Evolutionary conservation across 2,797 vertebrate species (phyloP).

Genomic region (Tragelaphus oryx): DNA sequence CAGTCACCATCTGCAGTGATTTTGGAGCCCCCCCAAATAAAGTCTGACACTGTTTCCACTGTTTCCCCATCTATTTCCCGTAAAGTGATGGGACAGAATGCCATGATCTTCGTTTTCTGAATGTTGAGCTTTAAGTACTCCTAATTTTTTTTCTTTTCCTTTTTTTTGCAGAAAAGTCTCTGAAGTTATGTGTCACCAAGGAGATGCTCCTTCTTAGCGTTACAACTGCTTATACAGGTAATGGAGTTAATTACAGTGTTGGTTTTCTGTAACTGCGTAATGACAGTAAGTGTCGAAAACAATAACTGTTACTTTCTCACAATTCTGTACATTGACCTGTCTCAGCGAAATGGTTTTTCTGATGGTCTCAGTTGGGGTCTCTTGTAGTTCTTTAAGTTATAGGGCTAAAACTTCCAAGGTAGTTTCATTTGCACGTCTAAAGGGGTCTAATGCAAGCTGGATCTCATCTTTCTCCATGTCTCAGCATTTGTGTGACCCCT

Average conservation of each 20-base stretch:
- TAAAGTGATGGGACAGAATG: no score
- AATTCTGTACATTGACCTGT: not conserved
- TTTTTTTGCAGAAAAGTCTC: conserved; percentile 85
- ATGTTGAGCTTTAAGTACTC: not conserved
- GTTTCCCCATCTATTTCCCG: no score
- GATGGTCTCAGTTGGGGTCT: not conserved
- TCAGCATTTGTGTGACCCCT: not conserved
- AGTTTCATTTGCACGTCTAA: not conserved
- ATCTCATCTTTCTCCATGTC: not conserved
- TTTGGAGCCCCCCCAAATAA: no score
- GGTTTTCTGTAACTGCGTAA: rapidly evolving
- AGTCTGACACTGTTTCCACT: no score
- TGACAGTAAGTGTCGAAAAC: not conserved
- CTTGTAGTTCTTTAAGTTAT: not conserved
- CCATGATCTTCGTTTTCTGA: no score
- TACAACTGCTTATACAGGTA: conserved; percentile 95
- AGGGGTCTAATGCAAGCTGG: not conserved
- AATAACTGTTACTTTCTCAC: rapidly evolving
- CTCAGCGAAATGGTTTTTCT: not conserved
- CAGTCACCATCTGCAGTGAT: no score
- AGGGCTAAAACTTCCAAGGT: not conserved
- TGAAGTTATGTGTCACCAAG: conserved; percentile 89
- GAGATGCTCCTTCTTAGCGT: conserved; percentile 94
- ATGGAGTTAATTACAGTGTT: not conserved
- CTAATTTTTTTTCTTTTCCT: not conserved